Conservation (phyloP, 2,888 invertebrate species). For the Brenthis daphne region DNA sequence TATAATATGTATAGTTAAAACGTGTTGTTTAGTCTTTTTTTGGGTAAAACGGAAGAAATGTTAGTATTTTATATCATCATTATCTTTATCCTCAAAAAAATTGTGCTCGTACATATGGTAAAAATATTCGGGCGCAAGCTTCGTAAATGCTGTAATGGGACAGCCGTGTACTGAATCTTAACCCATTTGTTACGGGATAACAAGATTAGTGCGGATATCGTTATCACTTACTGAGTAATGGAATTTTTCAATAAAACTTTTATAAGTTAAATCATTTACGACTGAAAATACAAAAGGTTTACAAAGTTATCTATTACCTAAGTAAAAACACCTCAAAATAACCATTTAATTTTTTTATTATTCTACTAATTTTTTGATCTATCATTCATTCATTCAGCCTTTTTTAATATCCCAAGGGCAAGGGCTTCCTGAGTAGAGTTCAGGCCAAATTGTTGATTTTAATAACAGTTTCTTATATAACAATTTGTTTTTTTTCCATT, state of each 20-base stretch:
- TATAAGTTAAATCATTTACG: slow-evolving; percentile 5
- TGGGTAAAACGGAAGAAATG: slow-evolving; percentile 2
- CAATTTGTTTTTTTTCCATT: too few relatives aligned
- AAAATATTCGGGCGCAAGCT: background rate
- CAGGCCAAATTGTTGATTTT: too few relatives aligned
- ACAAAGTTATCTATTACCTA: background rate
- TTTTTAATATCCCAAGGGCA: too few relatives aligned
- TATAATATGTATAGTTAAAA: background rate
- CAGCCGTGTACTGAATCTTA: slow-evolving; percentile 19
- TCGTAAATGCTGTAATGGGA: slow-evolving; percentile 14
- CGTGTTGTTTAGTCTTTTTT: slow-evolving; percentile 2
- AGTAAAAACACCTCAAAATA: background rate
- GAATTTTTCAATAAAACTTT: slow-evolving; percentile 20
- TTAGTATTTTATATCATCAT: slow-evolving; percentile 13
- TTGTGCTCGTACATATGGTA: slow-evolving; percentile 1
- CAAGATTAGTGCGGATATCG: slow-evolving; percentile 11
- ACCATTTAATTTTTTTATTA: too few relatives aligned
- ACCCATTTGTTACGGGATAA: slow-evolving; percentile 20
- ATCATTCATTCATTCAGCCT: too few relatives aligned
- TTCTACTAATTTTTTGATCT: too few relatives aligned
- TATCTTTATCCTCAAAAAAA: slow-evolving; percentile 9
- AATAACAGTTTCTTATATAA: too few relatives aligned
- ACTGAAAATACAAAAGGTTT: background rate
- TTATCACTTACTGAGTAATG: slow-evolving; percentile 16
- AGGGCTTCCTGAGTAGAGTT: too few relatives aligned